Conservation (phyloP, 1,140 invertebrate species). For the Galleria mellonella region DNA sequence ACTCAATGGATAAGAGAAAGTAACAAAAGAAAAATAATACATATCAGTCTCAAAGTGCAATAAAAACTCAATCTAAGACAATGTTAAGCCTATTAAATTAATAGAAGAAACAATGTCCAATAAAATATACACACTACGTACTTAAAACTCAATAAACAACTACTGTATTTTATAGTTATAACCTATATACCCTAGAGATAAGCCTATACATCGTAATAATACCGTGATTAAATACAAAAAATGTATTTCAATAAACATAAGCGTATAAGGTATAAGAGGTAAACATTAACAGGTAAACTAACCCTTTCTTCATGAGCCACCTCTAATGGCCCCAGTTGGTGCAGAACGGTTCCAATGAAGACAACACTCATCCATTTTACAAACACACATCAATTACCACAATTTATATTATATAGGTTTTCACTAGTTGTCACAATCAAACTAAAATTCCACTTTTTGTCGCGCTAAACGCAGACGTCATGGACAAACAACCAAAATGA, state of each 20-base stretch:
- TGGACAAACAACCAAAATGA: slow-evolving; percentile 71
- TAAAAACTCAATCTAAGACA: too few species aligned
- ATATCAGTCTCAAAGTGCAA: slow-evolving; percentile 45
- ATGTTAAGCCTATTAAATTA: too few species aligned
- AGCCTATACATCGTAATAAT: slow-evolving; percentile 13
- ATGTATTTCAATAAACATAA: slow-evolving; percentile 3
- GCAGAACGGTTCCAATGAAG: slow-evolving; percentile 55
- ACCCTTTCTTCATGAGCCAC: slow-evolving; percentile 73
- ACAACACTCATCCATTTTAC: slow-evolving; percentile 70
- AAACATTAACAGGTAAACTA: slow-evolving; percentile 69
- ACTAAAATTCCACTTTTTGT: slow-evolving; percentile 71
- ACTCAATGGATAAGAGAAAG: slow-evolving; percentile 68
- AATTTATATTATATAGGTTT: slow-evolving; percentile 59
- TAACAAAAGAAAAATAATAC: slow-evolving; percentile 67
- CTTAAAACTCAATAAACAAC: slow-evolving; percentile 11
- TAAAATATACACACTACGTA: not conserved
- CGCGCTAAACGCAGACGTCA: slow-evolving; percentile 72
- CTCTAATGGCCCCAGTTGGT: slow-evolving; percentile 59
- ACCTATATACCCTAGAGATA: slow-evolving; percentile 22
- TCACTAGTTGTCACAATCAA: slow-evolving; percentile 69
- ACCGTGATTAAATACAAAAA: slow-evolving; percentile 23
- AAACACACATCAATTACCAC: slow-evolving; percentile 60
- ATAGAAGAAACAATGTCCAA: slow-evolving; percentile 10
- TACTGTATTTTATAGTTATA: slow-evolving; percentile 13
- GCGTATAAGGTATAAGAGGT: slow-evolving; percentile 25